Base-by-base conservation (phyloP, 2,888 invertebrate species). In the Periphyllus acericola region DNA sequence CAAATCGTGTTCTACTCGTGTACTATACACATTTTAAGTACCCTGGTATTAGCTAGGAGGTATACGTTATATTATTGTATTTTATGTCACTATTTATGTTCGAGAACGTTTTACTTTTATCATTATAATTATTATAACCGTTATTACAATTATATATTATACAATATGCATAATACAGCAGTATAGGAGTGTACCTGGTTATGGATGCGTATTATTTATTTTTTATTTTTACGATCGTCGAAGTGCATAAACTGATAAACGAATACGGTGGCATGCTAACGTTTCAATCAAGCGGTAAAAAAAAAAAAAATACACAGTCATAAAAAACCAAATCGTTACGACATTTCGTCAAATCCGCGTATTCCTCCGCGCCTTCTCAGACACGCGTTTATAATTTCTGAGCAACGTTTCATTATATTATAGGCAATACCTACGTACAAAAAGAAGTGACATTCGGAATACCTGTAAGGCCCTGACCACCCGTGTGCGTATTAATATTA, bases 241-340 rank as follows among this genome's bases (percentile, higher is more conserved):
- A 80, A 66, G 68, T 66, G 66, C 60, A 52, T 32, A 52, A 68
- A 52, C n/a, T 11, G 8, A 46, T 11, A 11, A n/a, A n/a, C n/a
- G n/a, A n/a, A n/a, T n/a, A n/a, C 4, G 60, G 21, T 19, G 29
- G 3, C 32, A 29, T 76, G 34, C n/a, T 14, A 25, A 36, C n/a
- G 25, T 60, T 36, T 60, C n/a, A 60, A 79, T 79, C 14, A 60
- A 79, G 17, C 60, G 21, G n/a, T 60, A 60, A 79, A 60, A 55
- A 14, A 79, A 34, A 5, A 5, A 34, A 60, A 36, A 36, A 6
- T 17, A 14, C 55, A 21, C 21, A 8, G 52, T 11, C 3, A 40
- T 55, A 6, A 40, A 66, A 8, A 60, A 76, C 6, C 3, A 29
- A 76, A 76, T 40, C 8, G 21, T 21, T 6, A 52, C 46, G 9